Base-by-base conservation (phyloP, 2,888 invertebrate genomes). In the Cantharis rustica region DNA sequence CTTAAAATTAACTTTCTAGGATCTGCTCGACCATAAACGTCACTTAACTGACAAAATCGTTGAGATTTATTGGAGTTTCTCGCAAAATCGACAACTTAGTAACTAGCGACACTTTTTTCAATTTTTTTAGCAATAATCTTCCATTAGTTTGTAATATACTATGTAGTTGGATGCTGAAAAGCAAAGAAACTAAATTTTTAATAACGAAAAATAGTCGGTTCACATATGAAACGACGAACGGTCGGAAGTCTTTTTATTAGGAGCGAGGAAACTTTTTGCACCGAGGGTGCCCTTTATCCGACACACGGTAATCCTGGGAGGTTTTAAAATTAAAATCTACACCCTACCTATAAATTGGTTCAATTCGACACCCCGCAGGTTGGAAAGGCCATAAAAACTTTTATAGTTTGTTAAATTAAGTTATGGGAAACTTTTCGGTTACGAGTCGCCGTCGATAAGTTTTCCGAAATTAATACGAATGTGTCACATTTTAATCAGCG, bases 401-500 rank as follows among this genome's bases (percentile, higher is more conserved):
- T 47, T 47, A 47, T 47, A 47, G 47, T 47, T 47, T 47, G 47
- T 47, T 47, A 47, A 47, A 47, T 47, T 47, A 47, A 47, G 47
- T 47, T 47, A 47, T 47, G 47, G 13, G 7, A 9, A 47, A 47
- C 47, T n/a, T 47, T 47, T 47, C n/a, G 47, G 1, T 47, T 47
- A 47, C 47, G 47, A 47, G 47, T n/a, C n/a, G 47, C 47, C 7
- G 47, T 47, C 47, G 7, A 47, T 47, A 47, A 47, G 47, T 47
- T 47, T 47, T 47, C n/a, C 5, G 4, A 31, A 31, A 31, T 31
- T 31, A 31, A 13, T 31, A 31, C 47, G n/a, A n/a, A n/a, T 4
- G 7, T 31, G 47, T 47, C 68, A 11, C 7, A 23, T 71, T 64
- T 66, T 64, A 76, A 73, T 76, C 70, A 70, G 63, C 70, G 73